These are phyloP conservation scores for Danio tinwini DNA, from an alignment of 2,797 vertebrate species.

Conservation along the genomic window DNA sequence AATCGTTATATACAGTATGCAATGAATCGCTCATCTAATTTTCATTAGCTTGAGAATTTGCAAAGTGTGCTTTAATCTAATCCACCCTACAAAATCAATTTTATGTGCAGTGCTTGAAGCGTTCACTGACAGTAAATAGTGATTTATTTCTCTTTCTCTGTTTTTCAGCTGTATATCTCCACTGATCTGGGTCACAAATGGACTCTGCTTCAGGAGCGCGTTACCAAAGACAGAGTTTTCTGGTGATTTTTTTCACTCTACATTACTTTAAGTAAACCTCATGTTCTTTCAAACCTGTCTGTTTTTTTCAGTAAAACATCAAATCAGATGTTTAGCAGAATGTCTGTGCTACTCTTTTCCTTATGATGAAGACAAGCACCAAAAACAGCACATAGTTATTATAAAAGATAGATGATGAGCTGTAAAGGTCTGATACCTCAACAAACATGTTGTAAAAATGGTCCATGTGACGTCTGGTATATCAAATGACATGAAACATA, in stretches of 20 bases:
- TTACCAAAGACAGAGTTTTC: slow-evolving; percentile 91
- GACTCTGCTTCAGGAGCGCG: slow-evolving; percentile 88
- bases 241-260: slow-evolving; percentile 78
- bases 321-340: neutral
- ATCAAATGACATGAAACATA: neutral
- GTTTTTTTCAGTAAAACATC: neutral
- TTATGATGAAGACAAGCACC: neutral
- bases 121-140: neutral
- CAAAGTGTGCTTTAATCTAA: slow-evolving; percentile 22
- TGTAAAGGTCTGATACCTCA: too few relatives aligned
- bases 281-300: neutral
- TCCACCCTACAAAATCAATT: slow-evolving; percentile 36
- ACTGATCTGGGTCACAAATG: slow-evolving; percentile 90
- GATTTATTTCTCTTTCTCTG: slow-evolving; percentile 33
- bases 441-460: neutral
- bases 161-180: slow-evolving; percentile 86
- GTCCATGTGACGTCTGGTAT: neutral
- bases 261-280: neutral
- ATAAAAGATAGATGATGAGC: too few relatives aligned
- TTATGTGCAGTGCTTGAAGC: slow-evolving; percentile 1
- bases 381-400: neutral
- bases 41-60: slow-evolving; percentile 17
- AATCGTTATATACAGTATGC: slow-evolving; percentile 11
- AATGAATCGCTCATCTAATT: slow-evolving; percentile 9
- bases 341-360: neutral